These are phyloP conservation scores for Cylindroiulus punctatus DNA, from an alignment of 2,888 invertebrate genomes.

Conservation along the genomic window DNA sequence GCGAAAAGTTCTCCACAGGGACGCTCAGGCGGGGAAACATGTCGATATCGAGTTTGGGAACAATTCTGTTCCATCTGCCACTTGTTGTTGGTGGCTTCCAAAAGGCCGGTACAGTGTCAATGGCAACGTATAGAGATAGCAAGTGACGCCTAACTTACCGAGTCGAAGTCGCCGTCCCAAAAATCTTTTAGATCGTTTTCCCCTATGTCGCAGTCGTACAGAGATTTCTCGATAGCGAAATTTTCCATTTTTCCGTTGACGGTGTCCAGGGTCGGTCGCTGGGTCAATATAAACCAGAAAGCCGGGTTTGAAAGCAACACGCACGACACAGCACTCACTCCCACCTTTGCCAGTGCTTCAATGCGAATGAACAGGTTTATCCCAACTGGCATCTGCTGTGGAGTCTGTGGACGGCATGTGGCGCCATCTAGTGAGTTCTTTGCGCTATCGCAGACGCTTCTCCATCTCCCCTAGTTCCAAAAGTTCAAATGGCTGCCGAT, in stretches of 20 bases:
- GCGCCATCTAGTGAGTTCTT: not conserved
- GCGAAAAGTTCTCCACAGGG: not conserved
- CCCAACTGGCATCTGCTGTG: too few relatives aligned
- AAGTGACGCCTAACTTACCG: conserved; percentile 51
- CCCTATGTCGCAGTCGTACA: conserved; percentile 57
- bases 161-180: conserved; percentile 54
- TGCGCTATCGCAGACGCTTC: too few relatives aligned
- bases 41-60: not conserved
- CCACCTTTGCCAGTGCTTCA: conserved; percentile 32
- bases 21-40: not conserved
- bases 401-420: not conserved
- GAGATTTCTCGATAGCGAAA: conserved; percentile 51
- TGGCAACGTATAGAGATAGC: conserved; percentile 20
- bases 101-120: conserved; percentile 19
- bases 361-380: conserved; percentile 16
- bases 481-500: too few relatives aligned
- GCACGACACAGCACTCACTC: conserved; percentile 32
- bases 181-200: conserved; percentile 55
- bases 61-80: not conserved
- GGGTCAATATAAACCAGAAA: conserved; percentile 43
- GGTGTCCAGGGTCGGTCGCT: conserved; percentile 55
- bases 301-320: conserved; percentile 37
- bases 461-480: too few relatives aligned
- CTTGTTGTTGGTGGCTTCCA: conserved; percentile 32
- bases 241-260: conserved; percentile 55